These are phyloP conservation scores for Cyphomyrmex costatus DNA, from an alignment of 1,140 invertebrate species.

Conservation along the genomic window DNA sequence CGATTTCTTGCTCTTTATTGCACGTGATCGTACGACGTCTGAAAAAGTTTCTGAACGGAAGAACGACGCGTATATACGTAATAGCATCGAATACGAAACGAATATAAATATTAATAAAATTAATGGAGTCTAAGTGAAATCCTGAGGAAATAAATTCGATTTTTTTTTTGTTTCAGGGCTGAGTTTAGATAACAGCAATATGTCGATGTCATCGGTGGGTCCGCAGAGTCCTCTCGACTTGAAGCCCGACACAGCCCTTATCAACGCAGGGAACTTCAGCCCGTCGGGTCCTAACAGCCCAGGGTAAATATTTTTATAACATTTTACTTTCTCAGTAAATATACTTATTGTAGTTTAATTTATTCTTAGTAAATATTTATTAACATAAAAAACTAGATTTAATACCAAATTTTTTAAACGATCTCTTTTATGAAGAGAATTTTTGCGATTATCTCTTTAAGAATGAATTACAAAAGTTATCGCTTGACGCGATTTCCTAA, in stretches of 20 bases:
- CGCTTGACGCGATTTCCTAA: background rate
- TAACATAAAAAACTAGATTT: background rate
- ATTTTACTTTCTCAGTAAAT: background rate
- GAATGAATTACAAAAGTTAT: background rate
- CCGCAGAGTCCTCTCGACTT: constrained; percentile 94
- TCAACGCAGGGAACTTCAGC: constrained; percentile 89
- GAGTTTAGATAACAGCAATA: constrained; percentile 90
- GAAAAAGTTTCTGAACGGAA: background rate
- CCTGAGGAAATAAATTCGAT: background rate
- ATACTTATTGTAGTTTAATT: too few relatives aligned
- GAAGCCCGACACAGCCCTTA: constrained; percentile 94
- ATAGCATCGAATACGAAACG: background rate
- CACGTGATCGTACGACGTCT: background rate
- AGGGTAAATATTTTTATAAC: constrained; percentile 83
- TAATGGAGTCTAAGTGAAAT: background rate
- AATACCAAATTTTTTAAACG: background rate
- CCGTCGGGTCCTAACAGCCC: constrained; percentile 90
- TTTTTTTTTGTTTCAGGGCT: constrained; percentile 87
- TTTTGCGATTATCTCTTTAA: background rate
- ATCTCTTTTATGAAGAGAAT: background rate
- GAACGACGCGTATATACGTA: too few relatives aligned
- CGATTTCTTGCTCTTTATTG: background rate
- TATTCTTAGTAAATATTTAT: background rate
- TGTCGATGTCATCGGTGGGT: constrained; percentile 90
- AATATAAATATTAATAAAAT: background rate